Conservation (phyloP, 2,888 invertebrate genomes). For the Drosophila rellima region DNA sequence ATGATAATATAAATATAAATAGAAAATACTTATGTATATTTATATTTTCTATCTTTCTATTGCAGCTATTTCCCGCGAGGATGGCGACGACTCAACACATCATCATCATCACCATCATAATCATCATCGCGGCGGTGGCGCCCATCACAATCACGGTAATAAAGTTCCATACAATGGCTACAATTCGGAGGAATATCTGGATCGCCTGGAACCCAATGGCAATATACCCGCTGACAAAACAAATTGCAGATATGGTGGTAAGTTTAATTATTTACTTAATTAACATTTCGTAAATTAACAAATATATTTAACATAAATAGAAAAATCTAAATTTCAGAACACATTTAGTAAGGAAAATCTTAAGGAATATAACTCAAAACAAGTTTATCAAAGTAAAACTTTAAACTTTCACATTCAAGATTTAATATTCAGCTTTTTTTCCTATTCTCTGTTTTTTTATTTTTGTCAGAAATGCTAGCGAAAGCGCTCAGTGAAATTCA, state of each 20-base stretch:
- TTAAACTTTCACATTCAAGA: background rate
- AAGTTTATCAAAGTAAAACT: background rate
- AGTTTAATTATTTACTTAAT: slow-evolving; percentile 53
- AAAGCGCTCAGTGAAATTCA: slow-evolving; percentile 5
- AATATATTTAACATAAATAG: background rate
- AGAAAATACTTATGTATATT: slow-evolving; percentile 24
- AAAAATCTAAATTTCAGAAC: too few relatives aligned
- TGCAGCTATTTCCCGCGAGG: slow-evolving; percentile 97
- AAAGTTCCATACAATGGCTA: slow-evolving; percentile 97
- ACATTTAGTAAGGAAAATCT: too few relatives aligned
- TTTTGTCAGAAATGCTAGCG: background rate
- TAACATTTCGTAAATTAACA: background rate
- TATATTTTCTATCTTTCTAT: slow-evolving; percentile 32
- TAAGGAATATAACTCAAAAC: too few relatives aligned
- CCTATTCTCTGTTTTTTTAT: too few relatives aligned
- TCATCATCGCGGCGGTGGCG: slow-evolving; percentile 87
- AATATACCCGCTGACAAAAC: slow-evolving; percentile 95
- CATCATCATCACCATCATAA: slow-evolving; percentile 87
- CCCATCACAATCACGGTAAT: slow-evolving; percentile 87
- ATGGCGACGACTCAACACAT: slow-evolving; percentile 89
- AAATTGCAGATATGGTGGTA: slow-evolving; percentile 90
- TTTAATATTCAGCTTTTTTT: background rate
- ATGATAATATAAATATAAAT: slow-evolving; percentile 33
- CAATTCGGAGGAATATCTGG: slow-evolving; percentile 95
- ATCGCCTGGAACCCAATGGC: slow-evolving; percentile 96